A percentile compares a stretch with the other conserved stretches of the same genome.
Conservation (phyloP, 2,797 vertebrate species). For the Neopelma chrysocephalum region DNA sequence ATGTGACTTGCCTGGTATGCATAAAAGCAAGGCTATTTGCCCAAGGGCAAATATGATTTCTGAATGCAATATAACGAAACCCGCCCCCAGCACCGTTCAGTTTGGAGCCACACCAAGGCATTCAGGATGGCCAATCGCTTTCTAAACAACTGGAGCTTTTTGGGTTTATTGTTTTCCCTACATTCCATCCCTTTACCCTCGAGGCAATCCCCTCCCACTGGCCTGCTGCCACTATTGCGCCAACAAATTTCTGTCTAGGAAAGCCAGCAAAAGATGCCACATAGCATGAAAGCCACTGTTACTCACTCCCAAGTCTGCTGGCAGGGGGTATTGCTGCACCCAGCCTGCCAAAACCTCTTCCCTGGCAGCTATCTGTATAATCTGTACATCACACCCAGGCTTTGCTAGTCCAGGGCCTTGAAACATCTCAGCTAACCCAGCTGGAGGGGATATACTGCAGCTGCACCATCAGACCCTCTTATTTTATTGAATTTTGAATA, state of each 20-base stretch:
- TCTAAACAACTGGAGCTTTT: constrained; percentile 68
- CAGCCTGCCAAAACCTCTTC: constrained; percentile 70
- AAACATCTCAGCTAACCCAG: constrained; percentile 74
- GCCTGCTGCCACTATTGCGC: constrained; percentile 61
- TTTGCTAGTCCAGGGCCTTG: constrained; percentile 70
- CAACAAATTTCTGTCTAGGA: constrained; percentile 64
- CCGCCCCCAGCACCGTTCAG: constrained; percentile 38
- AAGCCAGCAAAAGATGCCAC: constrained; percentile 65
- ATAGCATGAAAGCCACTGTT: constrained; percentile 59
- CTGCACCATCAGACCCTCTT: constrained; percentile 77
- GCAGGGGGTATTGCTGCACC: constrained; percentile 42
- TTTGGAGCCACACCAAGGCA: constrained; percentile 54
- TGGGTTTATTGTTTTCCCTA: constrained; percentile 70
- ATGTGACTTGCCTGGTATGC: background rate
- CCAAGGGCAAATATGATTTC: constrained; percentile 72
- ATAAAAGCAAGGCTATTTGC: constrained; percentile 56
- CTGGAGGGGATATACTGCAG: constrained; percentile 76
- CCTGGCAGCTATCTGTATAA: constrained; percentile 63
- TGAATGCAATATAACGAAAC: constrained; percentile 72
- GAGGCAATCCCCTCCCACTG: constrained; percentile 72
- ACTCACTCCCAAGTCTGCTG: constrained; percentile 70
- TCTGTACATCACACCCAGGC: constrained; percentile 65
- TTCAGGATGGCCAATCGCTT: constrained; percentile 65
- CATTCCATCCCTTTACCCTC: constrained; percentile 75
- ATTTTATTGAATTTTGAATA: constrained; percentile 81